Evolutionary conservation across 2,113 vertebrate species (phyloP).

Genomic region (Mixornis gularis): DNA sequence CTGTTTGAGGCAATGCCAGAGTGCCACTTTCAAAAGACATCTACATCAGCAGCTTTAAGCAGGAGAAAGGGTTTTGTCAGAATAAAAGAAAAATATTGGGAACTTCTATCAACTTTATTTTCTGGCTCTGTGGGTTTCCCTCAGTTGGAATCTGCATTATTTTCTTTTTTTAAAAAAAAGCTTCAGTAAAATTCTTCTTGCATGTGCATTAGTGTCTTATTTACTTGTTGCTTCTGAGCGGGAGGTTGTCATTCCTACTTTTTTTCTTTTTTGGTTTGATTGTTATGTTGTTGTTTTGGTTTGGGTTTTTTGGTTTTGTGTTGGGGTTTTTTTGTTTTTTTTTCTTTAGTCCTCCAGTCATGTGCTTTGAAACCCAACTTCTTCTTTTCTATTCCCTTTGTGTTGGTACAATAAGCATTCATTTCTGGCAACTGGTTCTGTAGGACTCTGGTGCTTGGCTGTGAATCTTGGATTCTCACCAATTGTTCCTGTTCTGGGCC

Average conservation of each 20-base stretch:
- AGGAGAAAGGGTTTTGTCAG: slow-evolving; percentile 32
- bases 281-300: neutral
- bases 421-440: slow-evolving; percentile 3
- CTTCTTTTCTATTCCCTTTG: neutral
- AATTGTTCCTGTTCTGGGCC: neutral
- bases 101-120: slow-evolving; percentile 41
- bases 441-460: neutral
- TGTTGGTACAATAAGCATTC: neutral
- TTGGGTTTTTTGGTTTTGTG: neutral
- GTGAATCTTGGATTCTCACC: slow-evolving; percentile 16
- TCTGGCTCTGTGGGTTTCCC: slow-evolving; percentile 27
- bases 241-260: neutral
- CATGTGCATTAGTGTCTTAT: slow-evolving; percentile 8
- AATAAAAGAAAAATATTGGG: slow-evolving; percentile 12
- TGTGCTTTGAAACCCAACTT: neutral
- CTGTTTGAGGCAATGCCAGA: neutral
- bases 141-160: neutral
- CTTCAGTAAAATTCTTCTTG: neutral
- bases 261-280: neutral
- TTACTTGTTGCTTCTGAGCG: neutral
- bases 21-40: neutral
- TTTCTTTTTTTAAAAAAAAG: neutral
- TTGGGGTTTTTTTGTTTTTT: neutral
- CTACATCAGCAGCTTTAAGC: neutral
- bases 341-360: neutral